Conservation (phyloP, 1,140 invertebrate species). For the Drosophila azteca region DNA sequence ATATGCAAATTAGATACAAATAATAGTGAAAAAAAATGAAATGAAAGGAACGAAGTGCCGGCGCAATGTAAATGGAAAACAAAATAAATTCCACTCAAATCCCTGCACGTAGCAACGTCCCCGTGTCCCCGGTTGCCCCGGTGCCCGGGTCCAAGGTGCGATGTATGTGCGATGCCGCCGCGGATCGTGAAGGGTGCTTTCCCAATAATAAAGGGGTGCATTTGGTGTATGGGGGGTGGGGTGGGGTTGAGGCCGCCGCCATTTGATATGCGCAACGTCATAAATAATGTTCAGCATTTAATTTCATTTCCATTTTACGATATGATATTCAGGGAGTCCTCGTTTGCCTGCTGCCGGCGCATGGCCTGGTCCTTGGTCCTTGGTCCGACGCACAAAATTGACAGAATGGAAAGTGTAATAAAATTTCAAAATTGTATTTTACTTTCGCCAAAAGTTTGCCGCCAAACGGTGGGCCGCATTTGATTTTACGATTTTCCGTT, state of each 20-base stretch:
- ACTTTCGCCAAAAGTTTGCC: conserved; percentile 52
- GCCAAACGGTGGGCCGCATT: conserved; percentile 41
- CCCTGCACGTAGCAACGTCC: conserved; percentile 39
- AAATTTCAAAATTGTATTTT: conserved; percentile 80
- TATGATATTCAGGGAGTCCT: conserved; percentile 60
- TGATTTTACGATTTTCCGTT: conserved; percentile 70
- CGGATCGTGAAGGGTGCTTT: conserved; percentile 22
- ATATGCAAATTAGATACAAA: conserved; percentile 82
- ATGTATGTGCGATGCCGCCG: no score
- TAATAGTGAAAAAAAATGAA: conserved; percentile 62
- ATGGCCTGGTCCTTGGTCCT: conserved; percentile 24
- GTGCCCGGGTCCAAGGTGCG: conserved; percentile 25
- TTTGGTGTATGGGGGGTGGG: background rate
- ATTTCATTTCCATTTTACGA: conserved; percentile 83
- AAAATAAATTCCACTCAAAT: conserved; percentile 71
- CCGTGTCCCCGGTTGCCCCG: conserved; percentile 1
- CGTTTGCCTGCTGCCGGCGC: conserved; percentile 21
- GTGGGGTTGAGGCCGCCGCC: conserved; percentile 26
- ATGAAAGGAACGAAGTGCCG: conserved; percentile 28
- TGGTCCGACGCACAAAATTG: conserved; percentile 57
- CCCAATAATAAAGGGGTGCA: conserved; percentile 53
- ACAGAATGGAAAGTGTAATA: conserved; percentile 80
- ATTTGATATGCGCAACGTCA: conserved; percentile 80
- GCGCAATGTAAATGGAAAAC: conserved; percentile 72
- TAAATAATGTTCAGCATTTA: conserved; percentile 82